Evolutionary conservation across 1,140 invertebrate genomes (phyloP).

Genomic region (Drosophila melanogaster): DNA sequence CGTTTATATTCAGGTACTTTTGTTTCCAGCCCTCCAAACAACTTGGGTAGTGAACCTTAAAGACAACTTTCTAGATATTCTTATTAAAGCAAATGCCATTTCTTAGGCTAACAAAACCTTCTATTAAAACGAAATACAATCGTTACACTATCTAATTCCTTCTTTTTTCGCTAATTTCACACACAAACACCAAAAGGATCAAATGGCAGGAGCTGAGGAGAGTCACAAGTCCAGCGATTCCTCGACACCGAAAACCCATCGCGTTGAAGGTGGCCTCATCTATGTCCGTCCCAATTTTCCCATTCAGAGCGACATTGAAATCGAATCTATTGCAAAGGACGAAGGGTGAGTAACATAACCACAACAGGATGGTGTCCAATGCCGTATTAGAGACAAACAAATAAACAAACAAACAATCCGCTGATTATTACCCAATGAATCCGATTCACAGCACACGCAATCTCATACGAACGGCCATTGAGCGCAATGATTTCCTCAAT

Average conservation of each 20-base stretch:
- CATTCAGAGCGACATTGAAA: constrained; percentile 72
- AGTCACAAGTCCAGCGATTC: constrained; percentile 15
- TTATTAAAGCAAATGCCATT: too few species aligned
- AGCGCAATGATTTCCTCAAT: constrained; percentile 96
- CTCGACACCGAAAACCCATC: constrained; percentile 58
- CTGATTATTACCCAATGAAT: constrained; percentile 34
- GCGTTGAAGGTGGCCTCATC: constrained; percentile 79
- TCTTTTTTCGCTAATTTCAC: constrained; percentile 6
- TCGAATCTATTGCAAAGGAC: constrained; percentile 81
- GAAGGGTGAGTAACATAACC: constrained; percentile 70
- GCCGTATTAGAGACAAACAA: constrained; percentile 35
- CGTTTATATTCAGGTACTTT: constrained; percentile 5
- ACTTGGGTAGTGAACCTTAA: neutral
- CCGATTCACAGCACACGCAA: constrained; percentile 84
- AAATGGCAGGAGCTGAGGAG: constrained; percentile 39
- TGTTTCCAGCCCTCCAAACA: constrained; percentile 4
- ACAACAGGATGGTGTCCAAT: neutral
- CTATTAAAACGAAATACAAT: neutral
- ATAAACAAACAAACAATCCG: constrained; percentile 36
- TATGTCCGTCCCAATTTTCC: constrained; percentile 76
- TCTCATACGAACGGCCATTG: constrained; percentile 87
- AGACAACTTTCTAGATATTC: too few species aligned
- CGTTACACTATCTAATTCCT: constrained; percentile 20
- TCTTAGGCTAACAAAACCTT: too few species aligned
- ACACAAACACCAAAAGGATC: constrained; percentile 60